Percentiles rank a stretch among this genome's conserved stretches.
Evolutionary conservation across 2,797 vertebrate species (phyloP).

Genomic region (Pangasius larnaudii): DNA sequence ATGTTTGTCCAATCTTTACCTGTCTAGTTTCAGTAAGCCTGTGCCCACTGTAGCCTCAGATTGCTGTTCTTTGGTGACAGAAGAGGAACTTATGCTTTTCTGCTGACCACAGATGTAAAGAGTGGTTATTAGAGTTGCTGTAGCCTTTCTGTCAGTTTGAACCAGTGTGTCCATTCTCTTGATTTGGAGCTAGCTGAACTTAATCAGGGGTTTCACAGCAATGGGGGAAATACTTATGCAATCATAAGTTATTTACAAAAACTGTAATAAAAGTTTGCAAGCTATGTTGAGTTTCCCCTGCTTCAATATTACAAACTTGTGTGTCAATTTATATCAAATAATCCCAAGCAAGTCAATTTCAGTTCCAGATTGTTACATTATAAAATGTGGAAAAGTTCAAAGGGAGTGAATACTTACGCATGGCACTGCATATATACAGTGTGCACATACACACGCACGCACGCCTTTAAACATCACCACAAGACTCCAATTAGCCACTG

Average conservation of each 20-base stretch:
- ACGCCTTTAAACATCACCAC: neutral
- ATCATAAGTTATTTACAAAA: no score
- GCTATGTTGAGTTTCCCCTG: neutral
- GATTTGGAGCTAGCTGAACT: neutral
- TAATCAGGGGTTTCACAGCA: neutral
- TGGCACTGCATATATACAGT: neutral
- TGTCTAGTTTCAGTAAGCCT: neutral
- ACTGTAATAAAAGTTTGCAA: no score
- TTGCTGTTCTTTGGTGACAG: neutral
- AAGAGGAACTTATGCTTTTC: neutral
- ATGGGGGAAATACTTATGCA: neutral
- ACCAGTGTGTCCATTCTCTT: neutral
- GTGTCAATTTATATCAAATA: neutral
- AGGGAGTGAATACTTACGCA: slow-evolving; percentile 3
- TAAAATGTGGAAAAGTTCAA: neutral
- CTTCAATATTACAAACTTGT: neutral
- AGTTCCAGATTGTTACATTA: neutral
- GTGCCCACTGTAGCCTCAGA: neutral
- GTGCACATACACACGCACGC: no score
- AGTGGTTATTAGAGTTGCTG: neutral
- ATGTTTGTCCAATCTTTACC: neutral
- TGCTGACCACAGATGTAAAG: neutral
- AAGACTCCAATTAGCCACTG: slow-evolving; percentile 27
- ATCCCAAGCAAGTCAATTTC: neutral
- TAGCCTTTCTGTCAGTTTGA: neutral